Evolutionary conservation across 2,888 invertebrate genomes (phyloP), one percentile per base, ranked within the genome.

Genomic region (Argynnis bischoffii): DNA sequence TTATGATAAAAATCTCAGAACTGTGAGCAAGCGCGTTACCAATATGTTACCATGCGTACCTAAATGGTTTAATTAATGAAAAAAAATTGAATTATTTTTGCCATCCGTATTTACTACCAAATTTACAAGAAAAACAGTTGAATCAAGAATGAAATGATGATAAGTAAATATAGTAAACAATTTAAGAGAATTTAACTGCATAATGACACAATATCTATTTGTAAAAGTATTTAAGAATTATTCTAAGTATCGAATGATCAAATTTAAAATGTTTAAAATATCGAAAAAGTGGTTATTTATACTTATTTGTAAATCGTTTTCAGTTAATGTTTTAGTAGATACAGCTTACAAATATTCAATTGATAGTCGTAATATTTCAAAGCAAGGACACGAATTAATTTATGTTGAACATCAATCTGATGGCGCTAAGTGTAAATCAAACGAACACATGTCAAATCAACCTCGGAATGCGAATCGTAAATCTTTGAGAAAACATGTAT

Each of bases 381-480:
- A 16, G 47, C 55, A 61, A 55, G 55, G 60, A 61, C 55, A 16
- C 2, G 16, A 16, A 55, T 61, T 55, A 60, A 60, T 66, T 47
- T 48, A 61, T 50, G 41, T 61, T 21, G 54, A 50, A 16, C 31
- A 18, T 55, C 55, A 61, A 56, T 31, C 55, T 61, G 60, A 48
- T 64, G 55, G 54, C 48, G 61, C 54, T 63, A 57, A 55, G 61
- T 69, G 69, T 66, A 71, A 66, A 72, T 68, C 41, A 65, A 71
- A 66, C 63, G 57, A 68, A 64, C 67, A 63, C 66, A 68, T 68
- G 67, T 72, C 55, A 60, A 31, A 48, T 54, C 51, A 72, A 66
- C 72, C 71, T 74, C 70, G 70, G 35, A 67, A 61, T 71, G 41
- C 66, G 63, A 66, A 69, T 72, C 71, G 68, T 74, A 72, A 75